Conservation (phyloP, 2,797 vertebrate genomes). For the Lagorchestes hirsutus region DNA sequence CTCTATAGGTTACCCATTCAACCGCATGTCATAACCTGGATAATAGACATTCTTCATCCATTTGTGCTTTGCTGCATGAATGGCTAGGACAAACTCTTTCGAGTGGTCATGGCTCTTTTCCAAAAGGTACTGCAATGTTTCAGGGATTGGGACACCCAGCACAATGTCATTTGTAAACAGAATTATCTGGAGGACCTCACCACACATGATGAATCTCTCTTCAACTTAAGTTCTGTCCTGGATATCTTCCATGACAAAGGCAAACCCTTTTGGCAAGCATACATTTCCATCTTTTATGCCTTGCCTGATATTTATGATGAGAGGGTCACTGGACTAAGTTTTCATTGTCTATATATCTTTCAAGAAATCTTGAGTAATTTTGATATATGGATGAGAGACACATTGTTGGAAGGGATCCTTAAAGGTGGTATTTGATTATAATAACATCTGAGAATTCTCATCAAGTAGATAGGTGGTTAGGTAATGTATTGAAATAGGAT, state of each 20-base stretch:
- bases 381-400: neutral
- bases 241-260: neutral
- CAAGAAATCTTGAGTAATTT: neutral
- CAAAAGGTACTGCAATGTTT: neutral
- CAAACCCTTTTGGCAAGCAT: neutral
- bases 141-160: neutral
- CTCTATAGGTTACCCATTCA: neutral
- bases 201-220: neutral
- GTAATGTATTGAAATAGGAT: neutral
- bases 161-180: neutral
- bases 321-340: neutral
- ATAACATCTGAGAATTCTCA: neutral
- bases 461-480: neutral
- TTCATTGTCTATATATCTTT: conserved; percentile 1
- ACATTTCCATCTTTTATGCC: neutral
- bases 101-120: neutral
- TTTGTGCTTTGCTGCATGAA: neutral
- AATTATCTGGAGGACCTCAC: neutral
- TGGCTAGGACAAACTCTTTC: neutral
- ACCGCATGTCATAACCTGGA: neutral
- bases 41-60: neutral
- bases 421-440: neutral
- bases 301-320: neutral
- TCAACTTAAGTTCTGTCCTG: neutral
- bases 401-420: neutral